These are phyloP conservation scores for Dendroctonus ponderosae DNA, from an alignment of 1,140 invertebrate genomes.

Conservation along the genomic window DNA sequence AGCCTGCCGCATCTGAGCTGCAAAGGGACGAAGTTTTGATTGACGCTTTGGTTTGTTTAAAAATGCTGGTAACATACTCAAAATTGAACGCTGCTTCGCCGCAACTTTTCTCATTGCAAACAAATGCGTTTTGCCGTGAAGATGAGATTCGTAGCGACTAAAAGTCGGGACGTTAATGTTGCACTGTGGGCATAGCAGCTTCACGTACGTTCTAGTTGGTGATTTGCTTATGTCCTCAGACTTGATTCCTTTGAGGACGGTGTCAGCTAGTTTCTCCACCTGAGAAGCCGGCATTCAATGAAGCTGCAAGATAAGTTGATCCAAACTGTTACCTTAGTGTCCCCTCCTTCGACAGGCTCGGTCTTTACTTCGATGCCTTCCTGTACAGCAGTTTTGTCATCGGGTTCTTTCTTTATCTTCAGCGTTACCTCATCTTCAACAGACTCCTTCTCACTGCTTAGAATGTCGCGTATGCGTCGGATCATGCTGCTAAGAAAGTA, in stretches of 20 bases:
- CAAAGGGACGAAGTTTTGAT: background rate
- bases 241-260: too few species aligned
- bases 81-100: constrained; percentile 66
- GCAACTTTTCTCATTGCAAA: constrained; percentile 69
- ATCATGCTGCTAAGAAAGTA: background rate
- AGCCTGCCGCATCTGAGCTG: constrained; percentile 67
- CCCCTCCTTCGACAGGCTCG: constrained; percentile 49
- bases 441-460: constrained; percentile 13
- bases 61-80: constrained; percentile 42
- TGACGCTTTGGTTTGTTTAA: background rate
- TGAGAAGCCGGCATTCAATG: too few species aligned
- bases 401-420: background rate
- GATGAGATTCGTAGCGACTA: constrained; percentile 68
- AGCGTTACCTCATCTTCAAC: constrained; percentile 6
- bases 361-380: constrained; percentile 33
- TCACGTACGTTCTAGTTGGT: constrained; percentile 60
- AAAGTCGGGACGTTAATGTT: constrained; percentile 70
- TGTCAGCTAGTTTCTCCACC: too few species aligned
- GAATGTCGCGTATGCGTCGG: constrained; percentile 4
- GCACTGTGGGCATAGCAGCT: constrained; percentile 73
- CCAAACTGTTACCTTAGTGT: too few species aligned
- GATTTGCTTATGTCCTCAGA: too few species aligned
- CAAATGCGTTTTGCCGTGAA: constrained; percentile 61
- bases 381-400: constrained; percentile 9
- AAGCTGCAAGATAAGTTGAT: too few species aligned